Conservation (phyloP, 2,888 invertebrate species). For the Torymus texanus region DNA sequence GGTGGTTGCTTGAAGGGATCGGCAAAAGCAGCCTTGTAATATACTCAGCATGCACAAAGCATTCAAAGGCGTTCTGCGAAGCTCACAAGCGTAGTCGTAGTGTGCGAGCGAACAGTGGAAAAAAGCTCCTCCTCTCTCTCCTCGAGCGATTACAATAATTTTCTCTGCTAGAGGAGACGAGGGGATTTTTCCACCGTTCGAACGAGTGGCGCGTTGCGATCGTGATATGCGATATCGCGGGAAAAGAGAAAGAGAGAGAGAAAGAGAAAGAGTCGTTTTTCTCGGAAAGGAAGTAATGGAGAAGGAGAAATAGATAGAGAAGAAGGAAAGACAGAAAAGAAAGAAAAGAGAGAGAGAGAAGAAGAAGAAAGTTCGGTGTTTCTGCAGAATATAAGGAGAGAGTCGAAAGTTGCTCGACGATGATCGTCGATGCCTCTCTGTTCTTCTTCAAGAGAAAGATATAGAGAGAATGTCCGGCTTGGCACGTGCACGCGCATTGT, state of each 20-base stretch:
- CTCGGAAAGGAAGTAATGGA: not conserved
- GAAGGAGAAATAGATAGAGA: constrained; percentile 13
- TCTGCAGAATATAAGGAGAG: not conserved
- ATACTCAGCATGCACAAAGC: constrained; percentile 35
- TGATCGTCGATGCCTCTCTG: constrained; percentile 3
- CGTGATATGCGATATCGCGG: not conserved
- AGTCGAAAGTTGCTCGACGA: constrained; percentile 27
- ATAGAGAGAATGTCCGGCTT: too few relatives aligned
- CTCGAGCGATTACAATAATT: not conserved
- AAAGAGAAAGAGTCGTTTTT: not conserved
- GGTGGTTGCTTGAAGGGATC: not conserved
- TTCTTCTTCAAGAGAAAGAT: too few relatives aligned
- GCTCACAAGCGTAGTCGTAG: too few relatives aligned
- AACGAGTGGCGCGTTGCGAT: not conserved
- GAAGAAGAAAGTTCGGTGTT: not conserved
- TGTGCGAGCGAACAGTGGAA: not conserved
- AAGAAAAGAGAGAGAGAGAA: constrained; percentile 3
- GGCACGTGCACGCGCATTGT: too few relatives aligned
- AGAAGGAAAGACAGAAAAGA: constrained; percentile 3
- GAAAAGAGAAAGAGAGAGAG: constrained; percentile 7
- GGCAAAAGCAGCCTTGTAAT: constrained; percentile 15
- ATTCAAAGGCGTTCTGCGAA: constrained; percentile 3
- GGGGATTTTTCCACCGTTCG: constrained; percentile 3
- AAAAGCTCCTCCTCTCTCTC: not conserved
- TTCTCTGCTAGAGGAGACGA: too few relatives aligned